Base-by-base conservation (phyloP, 1,140 invertebrate species). In the Anoplolepis gracilipes region DNA sequence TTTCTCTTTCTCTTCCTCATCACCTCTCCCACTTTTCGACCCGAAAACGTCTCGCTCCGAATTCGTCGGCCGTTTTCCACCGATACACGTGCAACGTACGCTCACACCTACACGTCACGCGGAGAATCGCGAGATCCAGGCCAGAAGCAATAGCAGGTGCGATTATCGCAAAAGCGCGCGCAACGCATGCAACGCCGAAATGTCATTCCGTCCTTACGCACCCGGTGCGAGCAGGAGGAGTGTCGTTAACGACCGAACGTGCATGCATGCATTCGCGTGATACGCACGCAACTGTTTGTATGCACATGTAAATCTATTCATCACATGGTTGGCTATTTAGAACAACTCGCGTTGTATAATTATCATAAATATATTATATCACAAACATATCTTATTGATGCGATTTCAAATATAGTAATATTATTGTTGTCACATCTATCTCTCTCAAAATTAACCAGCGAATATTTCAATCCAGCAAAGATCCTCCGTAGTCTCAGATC, bases 91-190 rank as follows among this genome's bases (percentile, higher is more conserved):
- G n/a, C 10, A 53, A 8, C n/a, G 49, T n/a, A 25, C 61, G 28
- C 25, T 10, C 16, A 10, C 73, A 49, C 36, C 16, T 30, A 49
- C 42, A 69, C 22, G 46, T 86, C 46, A 53, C 46, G 36, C 33
- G 78, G 46, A 42, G 59, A 22, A 36, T 67, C 67, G 57, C 39
- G 30, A 39, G 30, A 39, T 5, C 46, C 62, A 19, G 55, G 57
- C 79, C 67, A 36, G 61, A 69, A 84, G 67, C 72, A 81, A 70
- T 78, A 81, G 87, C 92, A 92, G 89, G 89, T 92, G 92, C 90
- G 87, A 91, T 91, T 90, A 89, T 86, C 36, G 89, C 85, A 81
- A 90, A 87, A 88, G 79, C 85, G 90, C 73, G 86, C 81, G 87
- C 89, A 88, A 89, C 86, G 81, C 19, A 49, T 46, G 39, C 82